Percentiles rank a stretch among this genome's conserved stretches.
Evolutionary conservation across 2,888 invertebrate species (phyloP).

Genomic region (Esperia sulphurella): DNA sequence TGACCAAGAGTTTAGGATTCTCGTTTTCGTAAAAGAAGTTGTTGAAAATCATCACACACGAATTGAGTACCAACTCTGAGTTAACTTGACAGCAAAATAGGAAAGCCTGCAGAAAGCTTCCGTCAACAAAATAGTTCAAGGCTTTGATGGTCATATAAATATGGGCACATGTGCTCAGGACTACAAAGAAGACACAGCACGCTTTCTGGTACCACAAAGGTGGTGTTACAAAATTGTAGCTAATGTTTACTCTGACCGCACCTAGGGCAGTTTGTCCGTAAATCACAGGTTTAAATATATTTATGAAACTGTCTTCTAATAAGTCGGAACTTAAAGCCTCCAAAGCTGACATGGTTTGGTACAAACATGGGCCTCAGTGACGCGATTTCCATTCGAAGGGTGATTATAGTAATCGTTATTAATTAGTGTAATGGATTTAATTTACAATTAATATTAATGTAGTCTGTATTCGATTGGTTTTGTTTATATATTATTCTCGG

Average conservation of each 20-base stretch:
- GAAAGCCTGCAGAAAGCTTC: not conserved
- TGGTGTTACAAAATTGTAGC: not conserved
- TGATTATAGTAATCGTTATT: no score
- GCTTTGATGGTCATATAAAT: not conserved
- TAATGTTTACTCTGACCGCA: not conserved
- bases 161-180: not conserved
- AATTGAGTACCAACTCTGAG: not conserved
- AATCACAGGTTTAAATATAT: not conserved
- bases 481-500: no score
- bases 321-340: not conserved
- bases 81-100: not conserved
- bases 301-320: not conserved
- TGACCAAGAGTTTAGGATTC: not conserved
- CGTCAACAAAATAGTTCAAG: not conserved
- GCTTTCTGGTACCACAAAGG: not conserved
- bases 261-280: not conserved
- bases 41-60: not conserved
- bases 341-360: not conserved
- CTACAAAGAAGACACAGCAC: not conserved
- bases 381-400: no score
- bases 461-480: no score
- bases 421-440: no score
- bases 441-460: no score
- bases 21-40: not conserved
- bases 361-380: no score